A percentile compares a stretch with the other conserved stretches of the same genome.
phyloP scores from a whole-genome alignment of 2,797 vertebrate genomes.

The Champsocephalus gunnari region DNA sequence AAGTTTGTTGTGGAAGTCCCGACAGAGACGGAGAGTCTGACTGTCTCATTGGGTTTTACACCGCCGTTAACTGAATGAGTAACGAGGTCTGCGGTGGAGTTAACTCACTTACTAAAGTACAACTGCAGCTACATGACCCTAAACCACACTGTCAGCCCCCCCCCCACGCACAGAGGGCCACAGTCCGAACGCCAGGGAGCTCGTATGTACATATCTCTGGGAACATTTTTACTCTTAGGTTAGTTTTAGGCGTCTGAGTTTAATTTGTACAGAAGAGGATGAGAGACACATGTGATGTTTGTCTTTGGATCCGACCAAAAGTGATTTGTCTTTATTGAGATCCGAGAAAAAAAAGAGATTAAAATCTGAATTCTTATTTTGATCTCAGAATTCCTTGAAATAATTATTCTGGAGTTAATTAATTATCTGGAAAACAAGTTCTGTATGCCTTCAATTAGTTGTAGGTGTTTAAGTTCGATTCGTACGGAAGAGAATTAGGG shows the following conservation, averaged over 20 bases:
- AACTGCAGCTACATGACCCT: slow-evolving; percentile 18
- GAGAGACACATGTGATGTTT: too few species aligned
- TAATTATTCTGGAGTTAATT: too few species aligned
- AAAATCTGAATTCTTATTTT: too few species aligned
- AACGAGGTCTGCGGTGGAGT: slow-evolving; percentile 31
- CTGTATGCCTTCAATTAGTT: too few species aligned
- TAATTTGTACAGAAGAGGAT: too few species aligned
- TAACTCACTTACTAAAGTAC: slow-evolving; percentile 43
- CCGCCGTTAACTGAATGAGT: slow-evolving; percentile 39
- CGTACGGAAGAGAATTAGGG: too few species aligned
- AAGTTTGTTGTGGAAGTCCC: slow-evolving; percentile 65
- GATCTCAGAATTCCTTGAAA: too few species aligned
- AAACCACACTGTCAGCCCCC: neutral
- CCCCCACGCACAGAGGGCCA: neutral
- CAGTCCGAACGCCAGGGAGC: neutral
- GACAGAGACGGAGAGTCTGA: slow-evolving; percentile 41
- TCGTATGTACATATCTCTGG: neutral
- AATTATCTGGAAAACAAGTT: too few species aligned
- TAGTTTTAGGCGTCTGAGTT: neutral
- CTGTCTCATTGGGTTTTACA: slow-evolving; percentile 51
- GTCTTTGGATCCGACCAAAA: too few species aligned
- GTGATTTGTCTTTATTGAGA: too few species aligned
- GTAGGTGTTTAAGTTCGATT: too few species aligned
- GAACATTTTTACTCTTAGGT: neutral
- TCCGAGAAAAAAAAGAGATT: too few species aligned